Evolutionary conservation across 2,113 vertebrate species (phyloP).

Genomic region (Panthera uncia): DNA sequence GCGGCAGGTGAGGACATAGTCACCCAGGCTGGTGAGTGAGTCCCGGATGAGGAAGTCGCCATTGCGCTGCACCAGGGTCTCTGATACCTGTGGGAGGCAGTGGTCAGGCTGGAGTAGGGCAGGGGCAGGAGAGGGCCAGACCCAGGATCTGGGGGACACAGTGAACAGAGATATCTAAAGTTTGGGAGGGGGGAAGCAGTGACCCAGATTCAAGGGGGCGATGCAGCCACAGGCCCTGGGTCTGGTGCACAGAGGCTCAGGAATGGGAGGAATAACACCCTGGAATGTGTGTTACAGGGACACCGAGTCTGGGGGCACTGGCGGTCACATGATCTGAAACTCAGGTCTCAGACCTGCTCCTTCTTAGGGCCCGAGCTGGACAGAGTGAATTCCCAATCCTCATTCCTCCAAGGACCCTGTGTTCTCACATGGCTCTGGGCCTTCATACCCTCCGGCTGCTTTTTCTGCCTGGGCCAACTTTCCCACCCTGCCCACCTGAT

Average conservation of each 20-base stretch:
- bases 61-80: constrained; percentile 93
- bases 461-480: background rate
- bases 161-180: background rate
- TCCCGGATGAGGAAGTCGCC: constrained; percentile 97
- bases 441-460: background rate
- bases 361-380: background rate
- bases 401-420: background rate
- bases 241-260: background rate
- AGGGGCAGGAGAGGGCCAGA: background rate
- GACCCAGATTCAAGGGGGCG: background rate
- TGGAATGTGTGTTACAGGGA: background rate
- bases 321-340: background rate
- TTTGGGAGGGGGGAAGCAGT: background rate
- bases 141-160: background rate
- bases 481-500: background rate
- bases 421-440: background rate
- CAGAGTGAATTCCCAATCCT: background rate
- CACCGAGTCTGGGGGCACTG: background rate
- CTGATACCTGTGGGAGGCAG: constrained; percentile 89
- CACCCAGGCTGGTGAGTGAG: constrained; percentile 92
- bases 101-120: background rate
- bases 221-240: background rate
- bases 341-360: background rate
- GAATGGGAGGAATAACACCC: background rate
- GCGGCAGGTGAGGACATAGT: constrained; percentile 95